Base-by-base conservation (phyloP, 2,888 invertebrate species). In the Chalcis sispes region DNA sequence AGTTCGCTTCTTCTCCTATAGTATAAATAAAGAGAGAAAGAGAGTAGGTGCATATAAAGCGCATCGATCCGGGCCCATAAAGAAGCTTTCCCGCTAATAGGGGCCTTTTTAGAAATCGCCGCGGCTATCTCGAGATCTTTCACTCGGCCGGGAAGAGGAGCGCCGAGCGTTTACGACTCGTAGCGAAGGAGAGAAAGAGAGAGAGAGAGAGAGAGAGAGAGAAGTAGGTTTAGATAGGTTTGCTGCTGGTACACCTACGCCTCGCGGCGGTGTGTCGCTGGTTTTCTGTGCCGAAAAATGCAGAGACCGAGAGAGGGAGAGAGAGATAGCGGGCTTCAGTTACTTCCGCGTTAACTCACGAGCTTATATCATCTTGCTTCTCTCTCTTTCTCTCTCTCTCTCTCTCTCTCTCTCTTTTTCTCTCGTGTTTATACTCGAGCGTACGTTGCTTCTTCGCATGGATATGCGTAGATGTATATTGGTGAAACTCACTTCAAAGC, bases 221-320 rank as follows among this genome's bases (percentile, higher is more conserved):
- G 54, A 56, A 13, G 27, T 29, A 48, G 40, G 50, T 27, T 42
- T 40, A 40, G 40, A 20, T 73, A 70, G 59, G 61, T n/a, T n/a
- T 18, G 48, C n/a, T n/a, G 48, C 40, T n/a, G n/a, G 23, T 69
- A 74, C 74, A 64, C 74, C 74, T 69, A 69, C 74, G 74, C 73
- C 52, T 64, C 27, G 74, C 42, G 52, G 54, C 50, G 25, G 27
- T 32, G n/a, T 52, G 2, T 36, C 29, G 61, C 58, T 36, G 20
- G 46, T 40, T 74, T 69, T 74, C 74, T 74, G 74, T 62, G 74
- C 74, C 69, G 74, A 69, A 74, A 74, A 74, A 74, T 74, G 25
- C 56, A 27, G n/a, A 25, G 23, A 42, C 18, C 20, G 42, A 64
- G 50, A 29, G 25, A 59, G 50, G 46, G 23, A 42, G 25, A 29